Conservation (phyloP, 1,140 invertebrate species). For the Octopus sinensis region DNA sequence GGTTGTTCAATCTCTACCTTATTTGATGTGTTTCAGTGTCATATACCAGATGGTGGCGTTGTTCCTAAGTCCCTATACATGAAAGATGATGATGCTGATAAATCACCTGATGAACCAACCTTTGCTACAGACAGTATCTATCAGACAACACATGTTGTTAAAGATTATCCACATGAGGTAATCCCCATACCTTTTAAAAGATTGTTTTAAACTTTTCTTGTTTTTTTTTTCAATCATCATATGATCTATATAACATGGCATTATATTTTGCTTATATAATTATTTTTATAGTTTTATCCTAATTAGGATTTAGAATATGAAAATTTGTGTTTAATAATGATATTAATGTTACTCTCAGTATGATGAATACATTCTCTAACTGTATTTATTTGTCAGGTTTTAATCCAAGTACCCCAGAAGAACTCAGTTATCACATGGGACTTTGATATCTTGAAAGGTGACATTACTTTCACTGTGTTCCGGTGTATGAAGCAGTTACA, state of each 20-base stretch:
- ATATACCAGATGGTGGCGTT: conserved; percentile 79
- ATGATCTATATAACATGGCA: too few relatives aligned
- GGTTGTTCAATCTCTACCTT: not conserved
- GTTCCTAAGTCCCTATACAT: conserved; percentile 87
- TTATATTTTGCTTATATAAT: too few relatives aligned
- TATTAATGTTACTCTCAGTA: too few relatives aligned
- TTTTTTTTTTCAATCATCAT: too few relatives aligned
- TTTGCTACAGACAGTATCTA: conserved; percentile 70
- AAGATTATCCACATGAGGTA: conserved; percentile 78
- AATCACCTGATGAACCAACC: conserved; percentile 62
- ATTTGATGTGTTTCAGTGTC: conserved; percentile 63
- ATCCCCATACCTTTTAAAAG: not conserved
- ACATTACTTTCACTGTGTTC: conserved; percentile 83
- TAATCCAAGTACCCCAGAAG: conserved; percentile 77
- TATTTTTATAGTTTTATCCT: too few relatives aligned
- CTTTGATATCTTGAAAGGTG: conserved; percentile 89
- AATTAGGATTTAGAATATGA: too few relatives aligned
- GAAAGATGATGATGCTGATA: conserved; percentile 66
- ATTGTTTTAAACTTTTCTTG: too few relatives aligned
- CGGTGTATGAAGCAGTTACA: conserved; percentile 62
- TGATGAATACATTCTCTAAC: too few relatives aligned
- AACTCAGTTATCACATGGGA: conserved; percentile 94
- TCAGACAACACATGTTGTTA: conserved; percentile 67
- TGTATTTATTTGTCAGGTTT: conserved; percentile 47
- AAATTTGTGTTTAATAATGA: too few relatives aligned